Evolutionary conservation across 2,888 invertebrate species (phyloP), one percentile per base, ranked within the genome.

Genomic region (Julus scanicus): DNA sequence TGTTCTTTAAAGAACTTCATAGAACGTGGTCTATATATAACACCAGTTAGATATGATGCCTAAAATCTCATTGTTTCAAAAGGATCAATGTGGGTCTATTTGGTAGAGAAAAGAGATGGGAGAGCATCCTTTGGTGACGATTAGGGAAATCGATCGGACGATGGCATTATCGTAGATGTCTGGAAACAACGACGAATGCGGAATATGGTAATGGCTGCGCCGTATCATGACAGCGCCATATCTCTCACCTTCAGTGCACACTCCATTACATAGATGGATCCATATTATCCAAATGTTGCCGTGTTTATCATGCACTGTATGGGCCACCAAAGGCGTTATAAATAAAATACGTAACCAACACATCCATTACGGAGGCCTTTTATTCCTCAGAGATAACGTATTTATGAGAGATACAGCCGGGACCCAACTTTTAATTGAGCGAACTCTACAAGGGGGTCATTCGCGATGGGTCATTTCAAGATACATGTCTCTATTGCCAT

Each of bases 231-330:
- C 80, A 80, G 80, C 9, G 37, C 37, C 80, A 80, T 80, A 80
- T 80, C 80, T 80, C 80, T 80, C 80, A 80, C 80, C 80, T 80
- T 80, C 80, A 71, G 71, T 71, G 71, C 71, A 71, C 71, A 80
- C 37, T 80, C 80, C 80, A 80, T 80, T 80, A 37, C 80, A 13
- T 5, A 80, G 80, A 80, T 80, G 80, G 37, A 80, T 80, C 80
- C 80, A 80, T 80, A 80, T 13, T 80, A 80, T 80, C 80, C 80
- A 80, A 80, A 80, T 80, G 20, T 29, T 37, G 80, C 80, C 80
- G 11, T 80, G 80, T 80, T 80, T 80, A 80, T 80, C 80, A 80
- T 80, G 37, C 80, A 2, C 37, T 37, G 80, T 37, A 37, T 20
- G 80, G 80, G 80, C 80, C 80, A 37, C 80, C 80, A 37, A 37